Evolutionary conservation across 2,113 vertebrate genomes (phyloP).

Genomic region (Dipodomys merriami): DNA sequence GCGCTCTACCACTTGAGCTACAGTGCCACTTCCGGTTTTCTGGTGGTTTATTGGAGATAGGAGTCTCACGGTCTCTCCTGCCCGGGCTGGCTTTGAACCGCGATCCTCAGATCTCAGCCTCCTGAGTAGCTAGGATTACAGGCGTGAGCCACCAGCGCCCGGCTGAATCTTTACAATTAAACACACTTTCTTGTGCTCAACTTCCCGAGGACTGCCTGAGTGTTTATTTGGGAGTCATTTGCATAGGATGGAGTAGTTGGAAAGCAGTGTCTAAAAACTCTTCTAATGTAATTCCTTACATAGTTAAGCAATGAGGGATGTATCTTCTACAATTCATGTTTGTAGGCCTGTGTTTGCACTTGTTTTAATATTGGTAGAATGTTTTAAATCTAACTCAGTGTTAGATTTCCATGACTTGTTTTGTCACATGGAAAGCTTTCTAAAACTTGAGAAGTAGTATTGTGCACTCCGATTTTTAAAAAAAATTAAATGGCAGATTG

Average conservation of each 20-base stretch:
- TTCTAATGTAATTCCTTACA: background rate
- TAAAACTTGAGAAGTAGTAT: slow-evolving; percentile 49
- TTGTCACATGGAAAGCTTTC: slow-evolving; percentile 36
- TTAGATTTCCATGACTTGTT: slow-evolving; percentile 51
- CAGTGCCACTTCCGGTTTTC: too few relatives aligned
- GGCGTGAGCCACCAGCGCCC: too few relatives aligned
- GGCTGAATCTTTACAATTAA: slow-evolving; percentile 45
- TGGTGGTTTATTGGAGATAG: too few relatives aligned
- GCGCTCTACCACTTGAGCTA: too few relatives aligned
- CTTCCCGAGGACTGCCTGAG: slow-evolving; percentile 35
- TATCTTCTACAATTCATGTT: slow-evolving; percentile 7
- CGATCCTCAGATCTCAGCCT: too few relatives aligned
- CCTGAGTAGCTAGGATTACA: too few relatives aligned
- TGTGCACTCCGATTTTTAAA: background rate
- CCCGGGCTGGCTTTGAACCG: too few relatives aligned
- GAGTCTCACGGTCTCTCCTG: too few relatives aligned
- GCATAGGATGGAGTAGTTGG: slow-evolving; percentile 31
- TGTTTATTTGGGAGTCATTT: slow-evolving; percentile 24
- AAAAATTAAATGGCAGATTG: slow-evolving; percentile 29
- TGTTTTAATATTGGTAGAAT: background rate
- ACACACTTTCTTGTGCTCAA: slow-evolving; percentile 30
- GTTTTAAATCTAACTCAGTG: slow-evolving; percentile 44
- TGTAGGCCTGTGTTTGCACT: background rate
- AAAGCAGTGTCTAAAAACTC: background rate
- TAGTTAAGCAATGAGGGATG: background rate